These are phyloP conservation scores for Brachylomia viminalis DNA, from an alignment of 2,888 invertebrate species.

Conservation along the genomic window DNA sequence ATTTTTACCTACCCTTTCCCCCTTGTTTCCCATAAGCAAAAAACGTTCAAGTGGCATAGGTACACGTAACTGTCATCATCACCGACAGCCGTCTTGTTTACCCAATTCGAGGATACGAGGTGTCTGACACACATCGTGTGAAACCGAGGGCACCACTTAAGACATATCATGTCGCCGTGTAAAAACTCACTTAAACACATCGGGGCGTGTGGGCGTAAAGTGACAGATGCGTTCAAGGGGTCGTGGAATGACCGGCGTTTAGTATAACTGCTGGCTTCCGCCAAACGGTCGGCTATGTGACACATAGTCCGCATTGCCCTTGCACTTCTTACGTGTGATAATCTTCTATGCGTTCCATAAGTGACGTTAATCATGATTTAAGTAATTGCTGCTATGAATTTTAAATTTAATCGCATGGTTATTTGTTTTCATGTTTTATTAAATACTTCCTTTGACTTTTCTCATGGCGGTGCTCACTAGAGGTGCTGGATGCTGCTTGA, in stretches of 20 bases:
- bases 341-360: constrained; percentile 51
- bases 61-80: constrained; percentile 60
- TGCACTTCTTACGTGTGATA: constrained; percentile 58
- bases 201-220: constrained; percentile 83
- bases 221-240: constrained; percentile 81
- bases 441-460: constrained; percentile 52
- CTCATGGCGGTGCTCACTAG: constrained; percentile 45
- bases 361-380: constrained; percentile 56
- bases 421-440: constrained; percentile 57
- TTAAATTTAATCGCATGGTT: constrained; percentile 54
- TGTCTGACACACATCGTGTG: constrained; percentile 80
- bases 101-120: constrained; percentile 75
- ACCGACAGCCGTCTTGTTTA: constrained; percentile 77
- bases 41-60: constrained; percentile 26
- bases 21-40: constrained; percentile 23
- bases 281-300: constrained; percentile 77
- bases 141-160: constrained; percentile 82
- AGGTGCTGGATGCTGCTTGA: constrained; percentile 27
- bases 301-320: constrained; percentile 68
- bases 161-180: constrained; percentile 76
- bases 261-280: constrained; percentile 89
- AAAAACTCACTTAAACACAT: constrained; percentile 79
- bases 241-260: constrained; percentile 86
- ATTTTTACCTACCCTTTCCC: constrained; percentile 30
- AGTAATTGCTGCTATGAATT: constrained; percentile 59